These are phyloP conservation scores for Catocala nupta DNA, from an alignment of 2,888 invertebrate genomes.

Conservation along the genomic window DNA sequence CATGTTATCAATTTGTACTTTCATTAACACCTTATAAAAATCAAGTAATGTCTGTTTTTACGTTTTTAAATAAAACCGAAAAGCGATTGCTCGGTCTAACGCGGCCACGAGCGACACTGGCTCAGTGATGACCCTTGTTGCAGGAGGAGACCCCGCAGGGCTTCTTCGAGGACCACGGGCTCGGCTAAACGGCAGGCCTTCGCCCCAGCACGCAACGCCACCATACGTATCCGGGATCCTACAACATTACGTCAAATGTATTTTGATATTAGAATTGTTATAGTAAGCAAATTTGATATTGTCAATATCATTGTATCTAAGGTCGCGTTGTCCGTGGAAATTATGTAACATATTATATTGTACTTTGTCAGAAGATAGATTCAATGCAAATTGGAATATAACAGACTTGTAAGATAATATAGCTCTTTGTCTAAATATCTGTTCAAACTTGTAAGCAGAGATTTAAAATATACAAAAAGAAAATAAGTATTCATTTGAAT, in stretches of 20 bases:
- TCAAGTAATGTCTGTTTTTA: no score
- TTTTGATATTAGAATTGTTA: slow-evolving; percentile 47
- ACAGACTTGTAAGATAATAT: no score
- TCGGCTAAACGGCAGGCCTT: slow-evolving; percentile 89
- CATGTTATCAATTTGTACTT: slow-evolving; percentile 46
- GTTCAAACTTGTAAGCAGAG: no score
- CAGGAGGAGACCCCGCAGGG: slow-evolving; percentile 99
- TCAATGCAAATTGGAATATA: no score
- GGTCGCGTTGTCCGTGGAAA: neutral
- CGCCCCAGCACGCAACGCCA: slow-evolving; percentile 31
- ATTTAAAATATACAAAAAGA: no score
- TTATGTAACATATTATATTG: neutral
- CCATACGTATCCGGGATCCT: slow-evolving; percentile 45
- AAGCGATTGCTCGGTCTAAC: slow-evolving; percentile 82
- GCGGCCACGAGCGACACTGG: slow-evolving; percentile 84
- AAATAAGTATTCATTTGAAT: no score
- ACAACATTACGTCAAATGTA: slow-evolving; percentile 28
- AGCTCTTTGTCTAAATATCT: no score
- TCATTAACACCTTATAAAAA: slow-evolving; percentile 13
- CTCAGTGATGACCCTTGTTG: slow-evolving; percentile 89
- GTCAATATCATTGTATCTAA: slow-evolving; percentile 20
- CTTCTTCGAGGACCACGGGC: slow-evolving; percentile 99
- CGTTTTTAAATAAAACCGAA: slow-evolving; percentile 61
- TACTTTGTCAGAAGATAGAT: no score
- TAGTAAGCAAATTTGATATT: slow-evolving; percentile 35